phyloP scores from a whole-genome alignment of 2,113 vertebrate species.

The Xyrauchen texanus region DNA sequence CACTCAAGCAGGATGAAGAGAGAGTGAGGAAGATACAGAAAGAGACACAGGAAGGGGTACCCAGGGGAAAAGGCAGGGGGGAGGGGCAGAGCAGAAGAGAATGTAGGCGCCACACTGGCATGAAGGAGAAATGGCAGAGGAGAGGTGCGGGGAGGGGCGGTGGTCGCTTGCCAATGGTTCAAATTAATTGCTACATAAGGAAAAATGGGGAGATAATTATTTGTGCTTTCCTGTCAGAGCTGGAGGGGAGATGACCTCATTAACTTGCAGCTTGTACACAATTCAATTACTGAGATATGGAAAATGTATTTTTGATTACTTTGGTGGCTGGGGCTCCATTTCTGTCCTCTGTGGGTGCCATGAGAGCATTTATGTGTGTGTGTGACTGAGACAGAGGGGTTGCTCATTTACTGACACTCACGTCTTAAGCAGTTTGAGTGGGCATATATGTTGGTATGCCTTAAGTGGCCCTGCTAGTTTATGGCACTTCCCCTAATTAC shows the following conservation, averaged over 20 bases:
- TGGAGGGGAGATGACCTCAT: conserved; percentile 88
- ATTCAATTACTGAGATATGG: conserved; percentile 94
- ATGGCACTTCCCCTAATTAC: conserved; percentile 38
- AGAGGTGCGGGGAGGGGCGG: conserved; percentile 66
- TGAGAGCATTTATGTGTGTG: conserved; percentile 24
- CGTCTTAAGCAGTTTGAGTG: conserved; percentile 25
- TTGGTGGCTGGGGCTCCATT: conserved; percentile 82
- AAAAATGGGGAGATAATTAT: conserved; percentile 95
- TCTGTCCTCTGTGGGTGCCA: conserved; percentile 60
- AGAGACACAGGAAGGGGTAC: neutral
- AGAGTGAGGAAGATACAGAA: neutral
- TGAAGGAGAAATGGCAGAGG: neutral
- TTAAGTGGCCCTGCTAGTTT: conserved; percentile 36
- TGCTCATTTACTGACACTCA: conserved; percentile 14
- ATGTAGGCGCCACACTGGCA: conserved; percentile 55
- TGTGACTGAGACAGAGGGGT: conserved; percentile 39
- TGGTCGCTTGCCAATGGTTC: conserved; percentile 80
- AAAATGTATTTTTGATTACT: conserved; percentile 97
- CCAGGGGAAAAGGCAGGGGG: neutral
- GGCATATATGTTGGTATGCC: conserved; percentile 24
- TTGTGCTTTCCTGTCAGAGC: conserved; percentile 90
- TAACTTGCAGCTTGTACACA: conserved; percentile 95
- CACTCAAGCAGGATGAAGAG: conserved; percentile 63
- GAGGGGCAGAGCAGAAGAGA: conserved; percentile 47
- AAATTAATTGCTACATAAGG: conserved; percentile 96